phyloP scores from a whole-genome alignment of 2,113 vertebrate genomes.

The Mesembrinibis cayennensis region DNA sequence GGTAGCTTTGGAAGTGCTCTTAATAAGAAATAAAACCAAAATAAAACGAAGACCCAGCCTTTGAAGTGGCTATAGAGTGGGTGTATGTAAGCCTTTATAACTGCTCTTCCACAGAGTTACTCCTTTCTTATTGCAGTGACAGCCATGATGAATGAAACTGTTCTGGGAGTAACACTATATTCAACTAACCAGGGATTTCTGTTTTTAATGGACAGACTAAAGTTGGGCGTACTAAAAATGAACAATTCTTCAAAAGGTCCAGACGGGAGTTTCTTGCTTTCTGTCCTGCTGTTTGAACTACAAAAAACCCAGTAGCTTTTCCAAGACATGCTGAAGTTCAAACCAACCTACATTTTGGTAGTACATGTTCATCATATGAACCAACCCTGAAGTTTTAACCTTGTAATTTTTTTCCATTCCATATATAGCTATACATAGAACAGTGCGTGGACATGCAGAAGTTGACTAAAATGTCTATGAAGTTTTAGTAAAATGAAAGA shows the following conservation, averaged over 20 bases:
- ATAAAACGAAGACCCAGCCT: not conserved
- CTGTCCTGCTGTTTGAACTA: not conserved
- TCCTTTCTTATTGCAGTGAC: not conserved
- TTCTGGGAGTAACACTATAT: not conserved
- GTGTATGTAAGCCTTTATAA: not conserved
- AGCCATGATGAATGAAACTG: not conserved
- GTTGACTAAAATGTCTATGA: not conserved
- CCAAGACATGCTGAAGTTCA: not conserved
- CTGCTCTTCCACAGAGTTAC: not conserved
- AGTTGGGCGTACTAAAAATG: not conserved
- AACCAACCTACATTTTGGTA: constrained; percentile 11
- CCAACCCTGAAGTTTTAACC: constrained; percentile 3
- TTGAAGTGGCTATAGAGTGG: not conserved
- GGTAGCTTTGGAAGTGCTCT: not conserved
- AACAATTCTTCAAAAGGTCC: not conserved
- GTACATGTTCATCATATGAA: not conserved
- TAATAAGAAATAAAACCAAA: not conserved
- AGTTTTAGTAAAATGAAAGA: not conserved
- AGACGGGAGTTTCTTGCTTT: not conserved
- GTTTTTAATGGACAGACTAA: not conserved
- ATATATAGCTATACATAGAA: not conserved
- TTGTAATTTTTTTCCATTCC: constrained; percentile 1
- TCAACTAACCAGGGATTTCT: not conserved
- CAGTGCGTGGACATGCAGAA: not conserved
- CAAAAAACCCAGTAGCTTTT: not conserved